Evolutionary conservation across 2,888 invertebrate genomes (phyloP).

Genomic region (Eupithecia vulgata): DNA sequence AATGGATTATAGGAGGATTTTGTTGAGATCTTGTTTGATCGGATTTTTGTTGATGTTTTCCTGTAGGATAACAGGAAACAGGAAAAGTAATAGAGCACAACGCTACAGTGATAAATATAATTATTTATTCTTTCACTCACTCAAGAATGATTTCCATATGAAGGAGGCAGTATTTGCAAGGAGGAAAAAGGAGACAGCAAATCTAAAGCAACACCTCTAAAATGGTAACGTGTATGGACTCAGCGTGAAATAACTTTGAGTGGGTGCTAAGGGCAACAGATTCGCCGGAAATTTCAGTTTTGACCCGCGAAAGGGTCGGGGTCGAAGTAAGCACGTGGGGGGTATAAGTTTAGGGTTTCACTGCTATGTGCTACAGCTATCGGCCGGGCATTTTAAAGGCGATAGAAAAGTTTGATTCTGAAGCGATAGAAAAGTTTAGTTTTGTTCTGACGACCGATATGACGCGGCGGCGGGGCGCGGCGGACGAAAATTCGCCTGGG

Average conservation of each 20-base stretch:
- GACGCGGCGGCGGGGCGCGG: no score
- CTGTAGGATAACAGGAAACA: background rate
- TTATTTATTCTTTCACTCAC: background rate
- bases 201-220: background rate
- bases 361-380: background rate
- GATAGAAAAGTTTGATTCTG: background rate
- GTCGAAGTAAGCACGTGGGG: background rate
- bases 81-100: background rate
- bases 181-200: background rate
- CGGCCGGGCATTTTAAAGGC: background rate
- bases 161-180: background rate
- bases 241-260: background rate
- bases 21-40: background rate
- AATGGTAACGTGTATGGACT: background rate
- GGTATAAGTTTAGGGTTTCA: constrained; percentile 3
- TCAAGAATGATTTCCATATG: background rate
- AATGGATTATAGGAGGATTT: background rate
- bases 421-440: background rate
- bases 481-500: no score
- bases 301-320: constrained; percentile 1
- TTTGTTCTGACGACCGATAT: no score
- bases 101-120: background rate
- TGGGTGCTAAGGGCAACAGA: constrained; percentile 3
- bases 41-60: background rate
- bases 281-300: constrained; percentile 21